Evolutionary conservation across 2,888 invertebrate species (phyloP).

Genomic region (Agriopis leucophaearia): DNA sequence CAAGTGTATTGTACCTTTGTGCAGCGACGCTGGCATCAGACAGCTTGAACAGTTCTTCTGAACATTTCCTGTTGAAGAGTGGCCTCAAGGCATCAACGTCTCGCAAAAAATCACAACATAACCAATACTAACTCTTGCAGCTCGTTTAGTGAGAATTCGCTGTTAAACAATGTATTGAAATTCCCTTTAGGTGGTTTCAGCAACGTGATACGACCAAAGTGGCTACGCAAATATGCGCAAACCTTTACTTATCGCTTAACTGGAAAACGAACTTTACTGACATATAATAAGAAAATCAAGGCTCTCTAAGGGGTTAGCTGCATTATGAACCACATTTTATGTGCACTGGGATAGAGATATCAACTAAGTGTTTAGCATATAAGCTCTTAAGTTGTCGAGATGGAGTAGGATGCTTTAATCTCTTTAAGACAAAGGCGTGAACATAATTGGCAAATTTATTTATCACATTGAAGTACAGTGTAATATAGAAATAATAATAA

Average conservation of each 20-base stretch:
- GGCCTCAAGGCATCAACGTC: no score
- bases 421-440: no score
- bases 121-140: no score
- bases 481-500: no score
- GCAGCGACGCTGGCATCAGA: no score
- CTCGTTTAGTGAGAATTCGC: no score
- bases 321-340: constrained; percentile 15
- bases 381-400: background rate
- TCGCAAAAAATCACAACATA: no score
- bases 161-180: background rate
- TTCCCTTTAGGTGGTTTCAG: background rate
- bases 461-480: background rate
- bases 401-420: no score
- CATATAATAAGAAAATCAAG: constrained; percentile 12
- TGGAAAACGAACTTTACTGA: constrained; percentile 3
- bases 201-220: background rate
- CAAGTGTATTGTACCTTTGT: no score
- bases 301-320: background rate
- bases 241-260: constrained; percentile 4
- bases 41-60: no score
- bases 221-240: background rate
- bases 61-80: no score
- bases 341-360: constrained; percentile 1
- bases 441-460: no score
- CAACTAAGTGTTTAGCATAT: background rate